These are phyloP conservation scores for Pterois miles DNA, from an alignment of 2,797 vertebrate species.

Conservation along the genomic window DNA sequence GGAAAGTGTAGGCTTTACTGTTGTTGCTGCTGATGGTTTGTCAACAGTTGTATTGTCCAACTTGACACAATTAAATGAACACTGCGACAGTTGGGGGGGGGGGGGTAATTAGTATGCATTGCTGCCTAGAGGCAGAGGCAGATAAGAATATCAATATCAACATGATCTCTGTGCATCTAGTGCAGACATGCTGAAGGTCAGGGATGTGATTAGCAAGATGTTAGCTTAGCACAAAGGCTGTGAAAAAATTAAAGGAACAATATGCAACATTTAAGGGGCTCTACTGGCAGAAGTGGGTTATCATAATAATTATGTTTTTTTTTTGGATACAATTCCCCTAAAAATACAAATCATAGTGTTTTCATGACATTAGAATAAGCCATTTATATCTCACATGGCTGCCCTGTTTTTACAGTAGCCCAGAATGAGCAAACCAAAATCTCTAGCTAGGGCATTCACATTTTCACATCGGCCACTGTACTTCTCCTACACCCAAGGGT, in stretches of 20 bases:
- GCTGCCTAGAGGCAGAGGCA: neutral
- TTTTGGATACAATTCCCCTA: neutral
- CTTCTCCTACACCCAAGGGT: neutral
- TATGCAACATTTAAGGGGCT: neutral
- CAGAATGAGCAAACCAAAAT: neutral
- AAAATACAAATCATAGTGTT: neutral
- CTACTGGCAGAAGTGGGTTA: neutral
- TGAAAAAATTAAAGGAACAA: neutral
- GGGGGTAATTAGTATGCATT: neutral
- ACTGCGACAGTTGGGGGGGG: neutral
- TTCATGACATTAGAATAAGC: neutral
- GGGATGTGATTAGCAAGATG: neutral
- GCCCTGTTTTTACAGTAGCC: neutral
- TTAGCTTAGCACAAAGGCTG: neutral
- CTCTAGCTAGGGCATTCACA: neutral
- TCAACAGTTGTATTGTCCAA: neutral
- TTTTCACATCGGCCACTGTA: neutral
- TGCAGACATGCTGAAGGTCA: slow-evolving; percentile 5
- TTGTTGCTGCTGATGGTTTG: neutral
- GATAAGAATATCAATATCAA: neutral
- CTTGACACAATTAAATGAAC: slow-evolving; percentile 11
- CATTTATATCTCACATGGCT: neutral
- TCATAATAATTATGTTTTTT: neutral
- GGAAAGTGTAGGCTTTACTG: neutral
- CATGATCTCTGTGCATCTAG: neutral